These are phyloP conservation scores for Drosophila colorata DNA, from an alignment of 2,888 invertebrate species.

Conservation along the genomic window DNA sequence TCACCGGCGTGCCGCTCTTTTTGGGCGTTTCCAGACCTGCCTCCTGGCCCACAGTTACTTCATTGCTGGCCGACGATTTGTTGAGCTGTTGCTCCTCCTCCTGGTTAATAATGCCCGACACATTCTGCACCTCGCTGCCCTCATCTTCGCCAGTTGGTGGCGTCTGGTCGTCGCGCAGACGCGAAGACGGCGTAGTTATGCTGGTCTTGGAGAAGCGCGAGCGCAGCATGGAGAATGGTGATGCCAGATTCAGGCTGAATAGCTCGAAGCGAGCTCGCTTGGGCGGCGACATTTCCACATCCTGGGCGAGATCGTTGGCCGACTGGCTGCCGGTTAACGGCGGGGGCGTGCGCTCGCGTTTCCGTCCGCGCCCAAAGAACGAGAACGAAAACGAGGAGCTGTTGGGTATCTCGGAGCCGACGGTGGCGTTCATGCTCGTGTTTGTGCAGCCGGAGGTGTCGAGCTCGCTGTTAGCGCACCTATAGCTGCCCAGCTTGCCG, in stretches of 20 bases:
- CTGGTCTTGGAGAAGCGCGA: constrained; percentile 80
- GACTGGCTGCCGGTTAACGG: constrained; percentile 61
- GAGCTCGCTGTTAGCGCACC: constrained; percentile 80
- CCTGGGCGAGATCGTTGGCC: constrained; percentile 71
- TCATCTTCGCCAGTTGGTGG: constrained; percentile 62
- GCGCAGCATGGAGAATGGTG: constrained; percentile 82
- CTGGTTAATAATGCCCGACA: constrained; percentile 78
- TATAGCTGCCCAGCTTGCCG: constrained; percentile 76
- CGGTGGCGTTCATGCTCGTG: constrained; percentile 84
- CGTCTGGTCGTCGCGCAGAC: constrained; percentile 56
- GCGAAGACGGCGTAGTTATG: constrained; percentile 79
- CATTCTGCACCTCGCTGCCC: constrained; percentile 78
- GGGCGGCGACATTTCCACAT: constrained; percentile 81
- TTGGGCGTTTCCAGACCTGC: constrained; percentile 64
- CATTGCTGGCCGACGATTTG: constrained; percentile 46
- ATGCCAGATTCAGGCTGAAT: constrained; percentile 76
- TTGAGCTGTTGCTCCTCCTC: constrained; percentile 57
- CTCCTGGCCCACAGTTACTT: constrained; percentile 68
- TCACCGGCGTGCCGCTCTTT: constrained; percentile 38
- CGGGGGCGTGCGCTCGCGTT: constrained; percentile 82
- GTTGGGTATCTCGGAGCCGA: constrained; percentile 84
- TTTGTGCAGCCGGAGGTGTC: constrained; percentile 80
- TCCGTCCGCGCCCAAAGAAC: constrained; percentile 83
- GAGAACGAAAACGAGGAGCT: constrained; percentile 82
- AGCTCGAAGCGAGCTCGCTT: constrained; percentile 83